Evolutionary conservation across 2,888 invertebrate species (phyloP).

Genomic region (Cheilosia vernalis): DNA sequence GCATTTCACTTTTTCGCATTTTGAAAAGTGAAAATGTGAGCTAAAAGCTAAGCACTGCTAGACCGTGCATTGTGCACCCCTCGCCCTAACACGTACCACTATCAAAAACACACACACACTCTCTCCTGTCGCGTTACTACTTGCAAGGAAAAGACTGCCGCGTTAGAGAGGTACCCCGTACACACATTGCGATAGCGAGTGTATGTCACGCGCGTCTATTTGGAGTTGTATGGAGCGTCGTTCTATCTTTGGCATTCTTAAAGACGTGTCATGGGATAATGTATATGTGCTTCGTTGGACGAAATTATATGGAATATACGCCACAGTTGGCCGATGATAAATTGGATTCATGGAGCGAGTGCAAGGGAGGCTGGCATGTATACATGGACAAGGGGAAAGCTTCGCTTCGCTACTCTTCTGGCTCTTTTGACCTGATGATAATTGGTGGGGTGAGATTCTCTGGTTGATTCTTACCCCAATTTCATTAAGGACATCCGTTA

Average conservation of each 20-base stretch:
- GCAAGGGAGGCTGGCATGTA: slow-evolving; percentile 3
- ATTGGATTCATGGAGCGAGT: slow-evolving; percentile 58
- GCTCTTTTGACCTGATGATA: slow-evolving; percentile 68
- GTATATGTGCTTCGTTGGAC: slow-evolving; percentile 67
- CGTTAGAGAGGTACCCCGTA: slow-evolving; percentile 6
- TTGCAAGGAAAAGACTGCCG: background rate
- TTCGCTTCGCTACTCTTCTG: slow-evolving; percentile 2
- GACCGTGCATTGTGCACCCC: slow-evolving; percentile 64
- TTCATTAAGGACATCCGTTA: slow-evolving; percentile 82
- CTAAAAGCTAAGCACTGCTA: slow-evolving; percentile 64
- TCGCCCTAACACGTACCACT: slow-evolving; percentile 13
- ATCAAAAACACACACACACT: background rate
- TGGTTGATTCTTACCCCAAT: slow-evolving; percentile 78
- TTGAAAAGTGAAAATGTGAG: slow-evolving; percentile 74
- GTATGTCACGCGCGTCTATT: slow-evolving; percentile 52
- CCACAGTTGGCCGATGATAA: slow-evolving; percentile 75
- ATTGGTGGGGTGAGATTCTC: slow-evolving; percentile 70
- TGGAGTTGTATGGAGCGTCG: slow-evolving; percentile 24
- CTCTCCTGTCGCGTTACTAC: slow-evolving; percentile 18
- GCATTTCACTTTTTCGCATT: slow-evolving; percentile 72
- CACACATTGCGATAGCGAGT: background rate
- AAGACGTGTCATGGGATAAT: slow-evolving; percentile 75
- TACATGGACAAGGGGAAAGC: slow-evolving; percentile 9
- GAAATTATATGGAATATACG: slow-evolving; percentile 69
- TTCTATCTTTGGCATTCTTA: slow-evolving; percentile 67